phyloP scores from a whole-genome alignment of 1,140 invertebrate species.

The Macrosteles quadrilineatus region DNA sequence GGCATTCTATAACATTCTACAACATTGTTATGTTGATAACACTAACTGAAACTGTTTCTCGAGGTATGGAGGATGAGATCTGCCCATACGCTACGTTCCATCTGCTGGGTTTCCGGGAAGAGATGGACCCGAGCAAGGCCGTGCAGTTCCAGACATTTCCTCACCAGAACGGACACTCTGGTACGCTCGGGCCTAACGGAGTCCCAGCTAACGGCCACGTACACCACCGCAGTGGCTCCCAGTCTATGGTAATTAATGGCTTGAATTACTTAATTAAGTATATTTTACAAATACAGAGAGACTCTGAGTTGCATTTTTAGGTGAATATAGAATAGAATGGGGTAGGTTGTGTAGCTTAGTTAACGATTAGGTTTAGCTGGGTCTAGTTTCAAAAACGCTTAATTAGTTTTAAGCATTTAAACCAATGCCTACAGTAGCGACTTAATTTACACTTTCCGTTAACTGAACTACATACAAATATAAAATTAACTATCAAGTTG shows the following conservation, averaged over 20 bases:
- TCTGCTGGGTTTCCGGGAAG: conserved; percentile 88
- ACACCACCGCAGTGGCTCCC: conserved; percentile 83
- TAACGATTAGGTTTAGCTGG: background rate
- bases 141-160: conserved; percentile 88
- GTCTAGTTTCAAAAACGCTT: too few relatives aligned
- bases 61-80: conserved; percentile 92
- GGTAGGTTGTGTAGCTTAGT: background rate
- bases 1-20: too few relatives aligned
- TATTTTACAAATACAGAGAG: background rate
- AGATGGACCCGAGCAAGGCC: conserved; percentile 85
- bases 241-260: conserved; percentile 76
- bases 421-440: too few relatives aligned
- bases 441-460: too few relatives aligned
- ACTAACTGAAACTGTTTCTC: conserved; percentile 31
- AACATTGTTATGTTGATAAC: too few relatives aligned
- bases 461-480: too few relatives aligned
- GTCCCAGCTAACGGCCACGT: conserved; percentile 60
- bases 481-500: too few relatives aligned
- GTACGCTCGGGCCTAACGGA: conserved; percentile 73
- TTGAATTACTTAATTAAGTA: background rate
- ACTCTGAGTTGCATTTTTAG: background rate
- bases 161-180: conserved; percentile 73
- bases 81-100: conserved; percentile 94
- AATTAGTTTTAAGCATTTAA: too few relatives aligned
- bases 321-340: background rate